Base-by-base conservation (phyloP, 2,113 vertebrate species). In the Atractosteus spatula region DNA sequence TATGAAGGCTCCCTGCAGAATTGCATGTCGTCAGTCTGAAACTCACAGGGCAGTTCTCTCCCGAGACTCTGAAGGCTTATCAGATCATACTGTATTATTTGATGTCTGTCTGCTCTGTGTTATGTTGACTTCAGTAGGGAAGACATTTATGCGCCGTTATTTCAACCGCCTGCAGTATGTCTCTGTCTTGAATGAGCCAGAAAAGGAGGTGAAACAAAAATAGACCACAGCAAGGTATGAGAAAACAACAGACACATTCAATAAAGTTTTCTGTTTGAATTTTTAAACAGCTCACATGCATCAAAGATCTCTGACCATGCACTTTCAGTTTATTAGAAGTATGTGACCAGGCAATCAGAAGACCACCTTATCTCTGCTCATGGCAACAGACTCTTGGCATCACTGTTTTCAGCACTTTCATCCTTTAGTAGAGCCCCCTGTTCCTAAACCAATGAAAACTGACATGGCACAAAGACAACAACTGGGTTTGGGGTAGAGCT, bases 341-440 rank as follows among this genome's bases (percentile, higher is more conserved):
- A 85, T 84, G 84, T 88, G 88, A 83, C 82, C 91, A 91, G 90
- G 90, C 91, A 92, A 92, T 89, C 85, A 78, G 80, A 87, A 88
- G 86, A 86, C 88, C 85, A 55, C 83, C 80, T 82, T 87, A 82
- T 90, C 88, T 89, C 89, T 90, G 87, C 87, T 89, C 90, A 87
- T 69, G 78, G 90, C 85, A 85, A 89, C 91, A 81, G 91, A 81
- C 82, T 88, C 91, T 91, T 88, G 91, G 89, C 89, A 91, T 87
- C 91, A 91, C 88, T 89, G 91, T 91, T 89, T 89, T 79, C 76
- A 78, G 76, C 79, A 80, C 84, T 83, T 71, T 51, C 5, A 51
- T 51, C 47, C 10, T 51, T 51, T 79, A 85, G 83, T 78, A 80
- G 76, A 72, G 73, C 71, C 69, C 73, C 66, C 73, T 78, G 47